These are phyloP conservation scores for Athalia rosae DNA, from an alignment of 2,888 invertebrate genomes.

Conservation along the genomic window DNA sequence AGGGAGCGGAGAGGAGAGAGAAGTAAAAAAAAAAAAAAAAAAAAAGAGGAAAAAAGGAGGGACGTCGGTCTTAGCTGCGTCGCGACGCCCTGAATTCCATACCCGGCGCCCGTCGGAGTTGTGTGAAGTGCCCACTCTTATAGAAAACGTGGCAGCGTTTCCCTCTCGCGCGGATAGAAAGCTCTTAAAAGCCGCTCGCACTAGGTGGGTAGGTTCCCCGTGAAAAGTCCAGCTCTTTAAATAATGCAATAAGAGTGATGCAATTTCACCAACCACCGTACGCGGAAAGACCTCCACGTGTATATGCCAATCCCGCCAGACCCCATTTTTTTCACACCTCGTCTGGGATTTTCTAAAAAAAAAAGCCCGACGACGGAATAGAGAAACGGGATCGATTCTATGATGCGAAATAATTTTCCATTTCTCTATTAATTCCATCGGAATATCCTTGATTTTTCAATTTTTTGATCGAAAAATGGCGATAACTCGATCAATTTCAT, in stretches of 20 bases:
- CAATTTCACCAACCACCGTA: slow-evolving; percentile 69
- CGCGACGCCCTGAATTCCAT: slow-evolving; percentile 27
- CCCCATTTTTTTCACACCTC: slow-evolving; percentile 18
- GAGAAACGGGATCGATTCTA: no score
- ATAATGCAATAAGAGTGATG: slow-evolving; percentile 72
- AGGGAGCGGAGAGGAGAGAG: no score
- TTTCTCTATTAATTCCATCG: no score
- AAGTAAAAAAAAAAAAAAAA: no score
- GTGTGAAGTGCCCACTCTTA: slow-evolving; percentile 38
- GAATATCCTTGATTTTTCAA: no score
- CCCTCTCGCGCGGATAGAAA: slow-evolving; percentile 39
- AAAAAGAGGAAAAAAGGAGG: no score
- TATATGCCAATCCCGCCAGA: neutral
- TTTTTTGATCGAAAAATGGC: no score
- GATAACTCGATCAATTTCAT: no score
- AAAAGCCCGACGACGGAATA: neutral
- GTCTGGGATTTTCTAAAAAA: neutral
- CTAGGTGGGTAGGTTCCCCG: slow-evolving; percentile 22
- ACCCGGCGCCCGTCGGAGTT: slow-evolving; percentile 3
- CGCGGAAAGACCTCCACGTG: slow-evolving; percentile 52
- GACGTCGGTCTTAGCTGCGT: neutral
- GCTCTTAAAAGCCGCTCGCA: slow-evolving; percentile 27
- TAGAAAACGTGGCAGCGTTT: slow-evolving; percentile 17
- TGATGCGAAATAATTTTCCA: no score
- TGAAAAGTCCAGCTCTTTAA: slow-evolving; percentile 69